Conservation (phyloP, 2,888 invertebrate genomes). For the Chrysina gloriosa region DNA sequence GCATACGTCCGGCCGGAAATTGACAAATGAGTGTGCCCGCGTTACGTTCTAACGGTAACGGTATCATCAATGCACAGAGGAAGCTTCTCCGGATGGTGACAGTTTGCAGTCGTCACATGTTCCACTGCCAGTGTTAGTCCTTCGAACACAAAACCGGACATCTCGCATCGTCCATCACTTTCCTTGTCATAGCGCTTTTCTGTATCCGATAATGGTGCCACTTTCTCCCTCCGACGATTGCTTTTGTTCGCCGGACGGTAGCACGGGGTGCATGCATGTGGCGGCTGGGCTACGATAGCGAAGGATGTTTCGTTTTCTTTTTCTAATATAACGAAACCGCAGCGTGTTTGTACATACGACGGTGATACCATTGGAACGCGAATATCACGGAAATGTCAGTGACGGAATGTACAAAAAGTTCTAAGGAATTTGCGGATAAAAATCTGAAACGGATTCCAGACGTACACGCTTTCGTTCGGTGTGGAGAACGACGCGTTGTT, state of each 20-base stretch:
- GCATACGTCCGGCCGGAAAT: slow-evolving; percentile 24
- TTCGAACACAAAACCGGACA: slow-evolving; percentile 34
- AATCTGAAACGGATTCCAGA: background rate
- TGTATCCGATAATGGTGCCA: slow-evolving; percentile 15
- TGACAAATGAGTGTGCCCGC: slow-evolving; percentile 36
- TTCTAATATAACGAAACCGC: slow-evolving; percentile 1
- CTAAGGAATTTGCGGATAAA: slow-evolving; percentile 17
- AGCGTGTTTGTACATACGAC: background rate
- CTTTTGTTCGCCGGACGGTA: slow-evolving; percentile 1
- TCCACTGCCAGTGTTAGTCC: background rate
- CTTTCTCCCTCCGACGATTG: background rate
- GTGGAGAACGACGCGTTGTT: too few species aligned
- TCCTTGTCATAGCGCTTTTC: slow-evolving; percentile 22
- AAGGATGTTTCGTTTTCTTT: slow-evolving; percentile 20
- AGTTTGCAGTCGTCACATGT: slow-evolving; percentile 30
- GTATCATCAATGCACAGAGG: slow-evolving; percentile 6
- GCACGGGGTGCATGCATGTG: background rate
- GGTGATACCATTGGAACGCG: background rate
- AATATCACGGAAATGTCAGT: slow-evolving; percentile 19
- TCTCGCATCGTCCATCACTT: slow-evolving; percentile 35
- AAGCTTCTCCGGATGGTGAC: slow-evolving; percentile 20
- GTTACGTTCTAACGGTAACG: background rate
- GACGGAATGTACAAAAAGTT: slow-evolving; percentile 23
- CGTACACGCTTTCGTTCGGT: background rate
- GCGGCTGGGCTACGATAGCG: background rate